Evolutionary conservation across 2,888 invertebrate species (phyloP), one percentile per base, ranked within the genome.

Genomic region (Flabesymbios commensalis): DNA sequence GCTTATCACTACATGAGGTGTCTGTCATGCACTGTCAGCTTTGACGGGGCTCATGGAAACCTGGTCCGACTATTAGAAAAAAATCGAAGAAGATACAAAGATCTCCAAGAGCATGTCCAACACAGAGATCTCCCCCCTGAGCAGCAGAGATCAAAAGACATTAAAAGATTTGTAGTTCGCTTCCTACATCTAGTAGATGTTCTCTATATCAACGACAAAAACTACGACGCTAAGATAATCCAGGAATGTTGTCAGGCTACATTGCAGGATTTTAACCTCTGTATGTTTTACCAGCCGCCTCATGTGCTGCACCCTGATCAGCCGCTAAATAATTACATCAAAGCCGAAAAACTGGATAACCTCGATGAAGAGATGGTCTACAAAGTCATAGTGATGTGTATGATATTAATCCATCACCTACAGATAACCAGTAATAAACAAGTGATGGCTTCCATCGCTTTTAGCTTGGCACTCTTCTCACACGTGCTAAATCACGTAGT

Each of bases 1-100:
- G 90, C 90, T 22, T 94, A 93, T 81, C 90, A 92, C 82, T 96
- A 95, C 78, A 88, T 95, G 72, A 88, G 93, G 83, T 94, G 95
- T 43, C 77, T 87, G 66, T 78, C 85, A n/a, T 91, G 92, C 80
- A 85, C 87, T 64, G 87, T 89, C 73, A 88, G 91, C 39, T 96
- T 96, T 85, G 93, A 94, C 10, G 92, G 94, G 43, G 93, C 94
- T 22, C 89, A 91, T 75, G 92, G 91, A 47, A 96, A 96, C 83
- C 85, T 96, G 49, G 87, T 87, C 57, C 88, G 91, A 75, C 77
- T 86, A 45, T 83, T 88, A 72, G 84, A 86, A 63, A 85, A 89
- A 75, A 82, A 82, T 67, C 69, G 75, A 42, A 78, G 78, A 61
- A 69, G 77, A n/a, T 75, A 74, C 56, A 57, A 65, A 48, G 79